A percentile compares a stretch with the other conserved stretches of the same genome.
Conservation (phyloP, 2,113 vertebrate species). For the Poeciliopsis occidentalis region DNA sequence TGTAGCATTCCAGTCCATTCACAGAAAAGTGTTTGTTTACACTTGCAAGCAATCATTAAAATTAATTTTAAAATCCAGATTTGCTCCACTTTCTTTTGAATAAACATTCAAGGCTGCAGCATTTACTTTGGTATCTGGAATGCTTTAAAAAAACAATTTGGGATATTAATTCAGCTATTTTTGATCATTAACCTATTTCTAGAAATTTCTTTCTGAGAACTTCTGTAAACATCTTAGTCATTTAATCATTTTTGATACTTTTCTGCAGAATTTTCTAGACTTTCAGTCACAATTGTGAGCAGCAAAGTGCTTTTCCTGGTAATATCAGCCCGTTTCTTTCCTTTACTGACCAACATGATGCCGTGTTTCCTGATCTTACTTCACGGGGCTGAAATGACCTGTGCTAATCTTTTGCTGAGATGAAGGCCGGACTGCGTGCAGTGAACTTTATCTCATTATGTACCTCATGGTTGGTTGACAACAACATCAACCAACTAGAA, state of each 20-base stretch:
- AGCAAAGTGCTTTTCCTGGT: not conserved
- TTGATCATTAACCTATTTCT: too few species aligned
- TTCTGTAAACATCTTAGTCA: not conserved
- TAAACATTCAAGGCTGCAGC: not conserved
- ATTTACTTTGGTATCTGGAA: not conserved
- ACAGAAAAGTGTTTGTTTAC: not conserved
- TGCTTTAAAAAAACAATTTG: too few species aligned
- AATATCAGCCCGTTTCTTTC: not conserved
- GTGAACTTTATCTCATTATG: slow-evolving; percentile 69
- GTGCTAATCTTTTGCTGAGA: slow-evolving; percentile 68
- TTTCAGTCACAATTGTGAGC: too few species aligned
- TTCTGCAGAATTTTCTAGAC: not conserved
- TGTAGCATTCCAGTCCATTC: not conserved
- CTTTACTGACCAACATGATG: slow-evolving; percentile 9
- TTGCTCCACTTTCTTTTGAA: not conserved
- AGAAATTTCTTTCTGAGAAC: not conserved
- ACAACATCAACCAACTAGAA: slow-evolving; percentile 2
- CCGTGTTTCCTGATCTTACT: slow-evolving; percentile 25
- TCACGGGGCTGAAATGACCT: slow-evolving; percentile 67
- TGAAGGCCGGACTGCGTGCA: slow-evolving; percentile 69
- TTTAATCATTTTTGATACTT: not conserved
- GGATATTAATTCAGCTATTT: too few species aligned
- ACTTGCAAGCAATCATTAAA: not conserved
- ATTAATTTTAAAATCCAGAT: not conserved
- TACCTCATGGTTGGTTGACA: slow-evolving; percentile 50